Evolutionary conservation across 2,888 invertebrate genomes (phyloP), one percentile per base, ranked within the genome.

Genomic region (Ecdyonurus torrentis): DNA sequence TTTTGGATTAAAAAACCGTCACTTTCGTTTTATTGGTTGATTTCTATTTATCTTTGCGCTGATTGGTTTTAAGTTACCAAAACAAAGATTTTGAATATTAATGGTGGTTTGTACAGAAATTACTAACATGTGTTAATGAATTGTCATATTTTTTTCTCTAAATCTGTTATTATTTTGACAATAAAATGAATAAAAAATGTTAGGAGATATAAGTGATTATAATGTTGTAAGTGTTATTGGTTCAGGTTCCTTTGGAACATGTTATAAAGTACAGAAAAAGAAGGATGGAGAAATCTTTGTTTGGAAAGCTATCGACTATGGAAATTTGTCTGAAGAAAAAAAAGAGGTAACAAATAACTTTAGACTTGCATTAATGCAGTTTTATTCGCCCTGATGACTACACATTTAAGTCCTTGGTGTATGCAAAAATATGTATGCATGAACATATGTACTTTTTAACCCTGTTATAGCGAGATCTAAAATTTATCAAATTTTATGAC

Each of bases 261-360:
- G 81, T 67, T 81, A 80, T 68, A 83, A 83, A 72, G 81, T 84
- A 3, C 74, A 76, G 65, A 76, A 82, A 65, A 82, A 80, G 69
- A 70, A 70, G 64, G 79, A 79, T 63, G 77, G 77, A 15, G 74
- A 79, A 69, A 72, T 81, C 1, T 79, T 77, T 68, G 81, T 82
- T 1, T 84, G 83, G 83, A 83, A 83, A 71, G 81, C 81, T 58
- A 75, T 85, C 68, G 78, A 81, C 69, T 83, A 80, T 69, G 79
- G 79, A 58, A 74, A 77, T 59, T 73, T 81, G 72, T 74, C 76
- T 62, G 79, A 82, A 65, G 71, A 74, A 2, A 78, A 80, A 66
- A 81, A 79, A 68, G 76, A 80, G 70, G 73, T 78, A n/a, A n/a
- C n/a, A n/a, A n/a, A n/a, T n/a, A n/a, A n/a, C n/a, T n/a, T n/a